phyloP scores from a whole-genome alignment of 2,888 invertebrate species.

The Polylopha cassiicola region DNA sequence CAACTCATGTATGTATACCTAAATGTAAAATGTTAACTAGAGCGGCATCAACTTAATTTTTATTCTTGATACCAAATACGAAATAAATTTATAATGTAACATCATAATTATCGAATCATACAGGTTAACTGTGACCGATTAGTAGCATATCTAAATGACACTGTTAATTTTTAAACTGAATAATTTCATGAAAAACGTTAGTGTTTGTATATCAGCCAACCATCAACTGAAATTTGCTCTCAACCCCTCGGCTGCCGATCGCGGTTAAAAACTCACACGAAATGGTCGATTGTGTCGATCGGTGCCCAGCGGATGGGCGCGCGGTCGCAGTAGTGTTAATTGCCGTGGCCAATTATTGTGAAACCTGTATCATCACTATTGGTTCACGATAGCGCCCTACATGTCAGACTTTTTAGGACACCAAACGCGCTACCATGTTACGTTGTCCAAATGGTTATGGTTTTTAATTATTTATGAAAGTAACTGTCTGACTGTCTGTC shows the following conservation, averaged over 20 bases:
- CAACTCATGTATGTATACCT: no score
- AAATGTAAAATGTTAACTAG: no score
- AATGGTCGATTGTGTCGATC: conserved; percentile 41
- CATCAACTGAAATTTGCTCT: conserved; percentile 7
- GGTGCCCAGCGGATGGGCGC: conserved; percentile 17
- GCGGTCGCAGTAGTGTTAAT: conserved; percentile 35
- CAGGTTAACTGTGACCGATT: no score
- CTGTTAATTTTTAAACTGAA: no score
- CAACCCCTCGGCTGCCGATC: conserved; percentile 26
- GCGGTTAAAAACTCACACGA: conserved; percentile 47
- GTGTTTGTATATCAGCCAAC: conserved; percentile 3
- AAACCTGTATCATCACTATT: conserved; percentile 44
- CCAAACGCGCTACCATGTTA: conserved; percentile 30
- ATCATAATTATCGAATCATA: no score
- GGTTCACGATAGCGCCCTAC: conserved; percentile 40
- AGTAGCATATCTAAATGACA: no score
- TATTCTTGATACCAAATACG: no score
- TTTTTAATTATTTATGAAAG: no score
- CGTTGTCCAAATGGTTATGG: no score
- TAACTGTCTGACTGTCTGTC: no score
- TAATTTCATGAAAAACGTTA: conserved; percentile 2
- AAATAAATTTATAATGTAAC: no score
- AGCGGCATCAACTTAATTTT: no score
- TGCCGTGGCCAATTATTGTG: conserved; percentile 48
- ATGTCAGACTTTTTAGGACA: conserved; percentile 29